phyloP scores from a whole-genome alignment of 2,113 vertebrate species.

The Myrmecobius fasciatus region DNA sequence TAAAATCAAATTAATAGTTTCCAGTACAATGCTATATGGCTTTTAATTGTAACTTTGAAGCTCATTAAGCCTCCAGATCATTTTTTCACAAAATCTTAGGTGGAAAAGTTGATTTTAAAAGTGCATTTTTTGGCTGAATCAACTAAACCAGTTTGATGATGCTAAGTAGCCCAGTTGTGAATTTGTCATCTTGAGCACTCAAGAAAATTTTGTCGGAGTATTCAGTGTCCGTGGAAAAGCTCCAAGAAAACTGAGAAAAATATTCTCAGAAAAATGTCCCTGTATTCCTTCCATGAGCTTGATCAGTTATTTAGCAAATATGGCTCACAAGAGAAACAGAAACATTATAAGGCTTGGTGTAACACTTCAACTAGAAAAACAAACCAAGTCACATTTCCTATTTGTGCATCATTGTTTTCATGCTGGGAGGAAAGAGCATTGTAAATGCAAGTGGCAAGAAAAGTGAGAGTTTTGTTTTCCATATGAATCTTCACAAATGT shows the following conservation, averaged over 20 bases:
- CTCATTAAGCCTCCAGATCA: neutral
- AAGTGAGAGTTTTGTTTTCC: neutral
- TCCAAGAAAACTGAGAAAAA: neutral
- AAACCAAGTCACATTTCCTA: neutral
- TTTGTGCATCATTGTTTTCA: neutral
- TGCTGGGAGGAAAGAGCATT: neutral
- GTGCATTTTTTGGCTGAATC: neutral
- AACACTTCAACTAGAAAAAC: neutral
- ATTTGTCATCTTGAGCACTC: neutral
- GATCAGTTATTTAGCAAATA: neutral
- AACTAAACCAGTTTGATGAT: neutral
- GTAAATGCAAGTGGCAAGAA: neutral
- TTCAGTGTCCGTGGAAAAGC: neutral
- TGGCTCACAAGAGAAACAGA: neutral
- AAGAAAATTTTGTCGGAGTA: neutral
- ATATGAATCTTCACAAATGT: neutral
- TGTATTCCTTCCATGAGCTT: neutral
- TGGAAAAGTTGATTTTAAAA: neutral
- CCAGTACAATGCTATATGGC: neutral
- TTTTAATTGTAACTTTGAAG: neutral
- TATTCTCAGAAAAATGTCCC: neutral
- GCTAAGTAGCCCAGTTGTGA: neutral
- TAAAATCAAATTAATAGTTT: neutral
- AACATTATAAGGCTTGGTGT: neutral
- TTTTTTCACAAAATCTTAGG: neutral